A percentile compares a stretch with the other conserved stretches of the same genome.
These are phyloP conservation scores for Pollenia griseotomentosa DNA, from an alignment of 2,888 invertebrate species.

Conservation along the genomic window DNA sequence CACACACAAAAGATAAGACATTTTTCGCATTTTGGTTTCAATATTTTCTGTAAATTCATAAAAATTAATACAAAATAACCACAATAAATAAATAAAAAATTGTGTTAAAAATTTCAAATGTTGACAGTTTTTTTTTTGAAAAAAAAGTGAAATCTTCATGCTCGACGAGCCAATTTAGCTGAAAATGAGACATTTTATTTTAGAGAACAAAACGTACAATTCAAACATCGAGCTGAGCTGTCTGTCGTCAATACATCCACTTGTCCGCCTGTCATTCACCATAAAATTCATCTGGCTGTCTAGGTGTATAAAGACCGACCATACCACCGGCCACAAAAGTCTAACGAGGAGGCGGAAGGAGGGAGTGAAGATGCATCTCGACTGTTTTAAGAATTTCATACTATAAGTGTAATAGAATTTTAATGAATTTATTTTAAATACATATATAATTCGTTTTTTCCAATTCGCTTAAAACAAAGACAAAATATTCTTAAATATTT, in stretches of 20 bases:
- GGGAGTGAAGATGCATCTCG: background rate
- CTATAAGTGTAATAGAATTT: constrained; percentile 46
- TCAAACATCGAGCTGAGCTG: constrained; percentile 57
- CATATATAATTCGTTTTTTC: background rate
- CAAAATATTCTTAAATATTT: constrained; percentile 29
- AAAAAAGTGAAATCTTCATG: constrained; percentile 60
- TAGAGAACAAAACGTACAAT: constrained; percentile 33
- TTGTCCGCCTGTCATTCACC: constrained; percentile 62
- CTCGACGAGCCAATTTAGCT: constrained; percentile 70
- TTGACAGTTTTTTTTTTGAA: constrained; percentile 27
- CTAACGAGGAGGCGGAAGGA: background rate
- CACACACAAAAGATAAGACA: constrained; percentile 45
- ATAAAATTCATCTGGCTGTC: constrained; percentile 57
- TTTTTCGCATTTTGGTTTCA: constrained; percentile 17
- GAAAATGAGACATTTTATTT: constrained; percentile 69
- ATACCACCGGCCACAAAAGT: too few relatives aligned
- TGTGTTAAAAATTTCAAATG: constrained; percentile 63
- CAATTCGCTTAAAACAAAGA: constrained; percentile 54
- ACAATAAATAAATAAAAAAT: constrained; percentile 46
- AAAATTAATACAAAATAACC: constrained; percentile 2
- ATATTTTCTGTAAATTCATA: constrained; percentile 3
- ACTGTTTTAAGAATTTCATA: constrained; percentile 19
- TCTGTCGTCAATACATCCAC: constrained; percentile 70
- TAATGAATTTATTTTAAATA: constrained; percentile 45
- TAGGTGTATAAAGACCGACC: constrained; percentile 28